Percentiles rank a stretch among this genome's conserved stretches.
These are phyloP conservation scores for Ageneiosus marmoratus DNA, from an alignment of 2,113 vertebrate genomes.

Conservation along the genomic window DNA sequence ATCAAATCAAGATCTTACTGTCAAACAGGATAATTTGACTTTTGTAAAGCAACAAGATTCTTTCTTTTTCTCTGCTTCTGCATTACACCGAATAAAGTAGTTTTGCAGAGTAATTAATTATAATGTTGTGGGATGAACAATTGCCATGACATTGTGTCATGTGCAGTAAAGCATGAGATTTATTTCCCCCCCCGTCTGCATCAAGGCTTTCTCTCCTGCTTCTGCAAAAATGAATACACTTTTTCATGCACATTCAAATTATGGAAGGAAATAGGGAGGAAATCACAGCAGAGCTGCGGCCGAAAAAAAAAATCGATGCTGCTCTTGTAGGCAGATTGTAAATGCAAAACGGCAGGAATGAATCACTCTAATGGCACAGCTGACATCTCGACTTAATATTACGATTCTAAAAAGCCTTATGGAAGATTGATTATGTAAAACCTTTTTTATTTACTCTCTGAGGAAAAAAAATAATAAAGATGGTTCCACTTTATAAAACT, in stretches of 20 bases:
- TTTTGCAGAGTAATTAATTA: constrained; percentile 78
- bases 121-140: constrained; percentile 77
- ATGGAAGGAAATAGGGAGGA: constrained; percentile 75
- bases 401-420: constrained; percentile 73
- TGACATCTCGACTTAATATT: constrained; percentile 81
- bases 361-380: constrained; percentile 80
- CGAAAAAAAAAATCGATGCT: constrained; percentile 69
- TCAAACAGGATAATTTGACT: background rate
- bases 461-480: constrained; percentile 48
- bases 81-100: constrained; percentile 72
- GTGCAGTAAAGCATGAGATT: constrained; percentile 77
- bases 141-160: constrained; percentile 73
- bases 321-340: constrained; percentile 76
- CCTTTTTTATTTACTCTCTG: constrained; percentile 75
- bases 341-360: constrained; percentile 79
- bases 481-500: constrained; percentile 36
- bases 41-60: background rate
- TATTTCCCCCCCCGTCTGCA: constrained; percentile 70
- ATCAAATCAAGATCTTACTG: background rate
- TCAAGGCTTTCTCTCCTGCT: constrained; percentile 60
- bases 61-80: constrained; percentile 9
- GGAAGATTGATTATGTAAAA: constrained; percentile 79
- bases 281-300: constrained; percentile 70
- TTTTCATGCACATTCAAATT: constrained; percentile 75
- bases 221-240: constrained; percentile 76